These are phyloP conservation scores for Anastatus disparis DNA, from an alignment of 1,140 invertebrate genomes.

Conservation along the genomic window DNA sequence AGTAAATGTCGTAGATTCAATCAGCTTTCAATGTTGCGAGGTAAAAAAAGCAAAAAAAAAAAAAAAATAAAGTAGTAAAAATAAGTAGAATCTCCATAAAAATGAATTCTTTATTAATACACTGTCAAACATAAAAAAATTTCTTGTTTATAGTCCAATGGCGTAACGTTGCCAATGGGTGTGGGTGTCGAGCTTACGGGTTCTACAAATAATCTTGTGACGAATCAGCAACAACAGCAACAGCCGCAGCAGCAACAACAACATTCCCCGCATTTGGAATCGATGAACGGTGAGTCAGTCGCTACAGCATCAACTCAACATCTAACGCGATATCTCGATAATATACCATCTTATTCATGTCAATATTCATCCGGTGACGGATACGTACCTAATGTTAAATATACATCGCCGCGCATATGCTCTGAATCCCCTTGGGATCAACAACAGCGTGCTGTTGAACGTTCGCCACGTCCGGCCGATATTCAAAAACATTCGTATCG, in stretches of 20 bases:
- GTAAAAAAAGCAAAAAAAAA: too few species aligned
- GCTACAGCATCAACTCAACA: slow-evolving; percentile 46
- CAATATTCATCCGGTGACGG: slow-evolving; percentile 45
- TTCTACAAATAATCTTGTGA: slow-evolving; percentile 62
- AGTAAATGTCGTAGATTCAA: too few species aligned
- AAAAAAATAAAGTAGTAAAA: too few species aligned
- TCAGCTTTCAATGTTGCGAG: too few species aligned
- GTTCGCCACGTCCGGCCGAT: neutral
- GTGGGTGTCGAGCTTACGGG: slow-evolving; percentile 55
- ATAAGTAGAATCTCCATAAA: too few species aligned
- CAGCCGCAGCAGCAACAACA: slow-evolving; percentile 28
- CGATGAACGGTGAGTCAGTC: slow-evolving; percentile 65
- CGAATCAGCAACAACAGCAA: slow-evolving; percentile 54
- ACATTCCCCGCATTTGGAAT: slow-evolving; percentile 58
- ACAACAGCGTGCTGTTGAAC: slow-evolving; percentile 8
- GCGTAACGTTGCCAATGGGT: slow-evolving; percentile 53
- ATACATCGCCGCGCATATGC: slow-evolving; percentile 1
- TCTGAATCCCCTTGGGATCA: slow-evolving; percentile 25
- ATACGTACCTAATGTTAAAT: slow-evolving; percentile 35
- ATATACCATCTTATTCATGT: slow-evolving; percentile 50
- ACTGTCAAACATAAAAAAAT: too few species aligned
- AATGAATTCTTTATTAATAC: too few species aligned
- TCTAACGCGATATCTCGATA: slow-evolving; percentile 46
- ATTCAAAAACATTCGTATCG: slow-evolving; percentile 48
- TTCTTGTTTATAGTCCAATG: slow-evolving; percentile 55